These are phyloP conservation scores for Napeogenes inachia DNA, from an alignment of 2,888 invertebrate species.

Conservation along the genomic window DNA sequence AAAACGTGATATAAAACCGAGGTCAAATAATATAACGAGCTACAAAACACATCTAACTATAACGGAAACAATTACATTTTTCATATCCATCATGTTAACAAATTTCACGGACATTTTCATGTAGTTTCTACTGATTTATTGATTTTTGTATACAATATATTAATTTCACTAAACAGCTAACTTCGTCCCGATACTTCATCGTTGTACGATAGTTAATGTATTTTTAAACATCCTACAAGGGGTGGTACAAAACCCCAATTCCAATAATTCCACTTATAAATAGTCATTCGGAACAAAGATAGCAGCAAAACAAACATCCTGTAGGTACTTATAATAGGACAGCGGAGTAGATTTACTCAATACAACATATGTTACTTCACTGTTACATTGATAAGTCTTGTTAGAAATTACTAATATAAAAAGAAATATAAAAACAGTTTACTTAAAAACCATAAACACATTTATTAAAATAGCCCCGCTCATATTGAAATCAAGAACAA, in stretches of 20 bases:
- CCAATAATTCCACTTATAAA: conserved; percentile 29
- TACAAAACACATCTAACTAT: conserved; percentile 23
- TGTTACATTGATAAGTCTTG: background rate
- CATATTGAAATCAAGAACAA: background rate
- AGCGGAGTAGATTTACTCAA: conserved; percentile 3
- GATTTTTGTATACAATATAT: too few species aligned
- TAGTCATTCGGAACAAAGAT: conserved; percentile 30
- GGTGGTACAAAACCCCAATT: conserved; percentile 15
- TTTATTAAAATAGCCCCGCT: too few species aligned
- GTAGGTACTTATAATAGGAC: conserved; percentile 18
- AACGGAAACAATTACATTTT: conserved; percentile 22
- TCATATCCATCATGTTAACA: conserved; percentile 12
- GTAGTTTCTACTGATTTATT: background rate
- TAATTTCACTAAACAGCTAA: background rate
- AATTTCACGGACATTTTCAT: conserved; percentile 13
- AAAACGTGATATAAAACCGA: conserved; percentile 23
- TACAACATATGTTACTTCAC: background rate
- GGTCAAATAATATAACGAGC: conserved; percentile 20
- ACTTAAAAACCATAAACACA: too few species aligned
- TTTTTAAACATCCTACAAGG: conserved; percentile 16
- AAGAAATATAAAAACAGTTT: too few species aligned
- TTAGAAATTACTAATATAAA: background rate
- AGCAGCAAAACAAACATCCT: conserved; percentile 34
- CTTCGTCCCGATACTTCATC: background rate
- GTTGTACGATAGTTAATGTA: conserved; percentile 4